Percentiles rank a stretch among this genome's conserved stretches.
These are phyloP conservation scores for Aphaenogaster ashmeadi DNA, from an alignment of 1,140 invertebrate species.

Conservation along the genomic window DNA sequence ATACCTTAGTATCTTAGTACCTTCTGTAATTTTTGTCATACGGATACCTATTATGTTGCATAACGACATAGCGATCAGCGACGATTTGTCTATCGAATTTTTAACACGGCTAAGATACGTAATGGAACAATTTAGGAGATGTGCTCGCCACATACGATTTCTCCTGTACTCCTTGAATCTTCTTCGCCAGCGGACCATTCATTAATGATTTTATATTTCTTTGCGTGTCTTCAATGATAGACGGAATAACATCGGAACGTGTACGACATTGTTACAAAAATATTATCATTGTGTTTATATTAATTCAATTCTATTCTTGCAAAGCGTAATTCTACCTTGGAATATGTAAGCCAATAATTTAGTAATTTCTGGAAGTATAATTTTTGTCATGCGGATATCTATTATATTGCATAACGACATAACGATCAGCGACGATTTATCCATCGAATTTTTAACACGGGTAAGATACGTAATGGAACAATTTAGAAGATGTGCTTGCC, in stretches of 20 bases:
- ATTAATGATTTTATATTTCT: too few species aligned
- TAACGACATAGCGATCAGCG: not conserved
- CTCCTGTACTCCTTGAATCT: too few species aligned
- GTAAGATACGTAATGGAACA: conserved; percentile 34
- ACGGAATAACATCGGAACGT: not conserved
- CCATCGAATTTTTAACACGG: conserved; percentile 33
- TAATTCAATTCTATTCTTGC: not conserved
- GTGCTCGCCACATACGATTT: not conserved
- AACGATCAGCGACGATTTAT: conserved; percentile 32
- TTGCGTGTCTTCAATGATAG: not conserved
- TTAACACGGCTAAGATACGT: conserved; percentile 23
- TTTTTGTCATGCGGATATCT: not conserved
- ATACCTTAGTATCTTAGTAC: too few species aligned
- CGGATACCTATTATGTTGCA: not conserved
- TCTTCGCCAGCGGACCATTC: too few species aligned
- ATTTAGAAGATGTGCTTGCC: not conserved
- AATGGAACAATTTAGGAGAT: conserved; percentile 12
- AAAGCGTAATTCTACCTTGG: not conserved
- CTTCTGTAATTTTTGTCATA: not conserved
- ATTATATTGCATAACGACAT: too few species aligned
- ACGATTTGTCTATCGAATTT: conserved; percentile 53
- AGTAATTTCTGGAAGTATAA: not conserved
- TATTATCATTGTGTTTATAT: not conserved
- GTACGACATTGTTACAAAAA: not conserved
- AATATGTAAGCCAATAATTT: not conserved